phyloP scores from a whole-genome alignment of 2,888 invertebrate genomes.

The Cosmopolites sordidus region DNA sequence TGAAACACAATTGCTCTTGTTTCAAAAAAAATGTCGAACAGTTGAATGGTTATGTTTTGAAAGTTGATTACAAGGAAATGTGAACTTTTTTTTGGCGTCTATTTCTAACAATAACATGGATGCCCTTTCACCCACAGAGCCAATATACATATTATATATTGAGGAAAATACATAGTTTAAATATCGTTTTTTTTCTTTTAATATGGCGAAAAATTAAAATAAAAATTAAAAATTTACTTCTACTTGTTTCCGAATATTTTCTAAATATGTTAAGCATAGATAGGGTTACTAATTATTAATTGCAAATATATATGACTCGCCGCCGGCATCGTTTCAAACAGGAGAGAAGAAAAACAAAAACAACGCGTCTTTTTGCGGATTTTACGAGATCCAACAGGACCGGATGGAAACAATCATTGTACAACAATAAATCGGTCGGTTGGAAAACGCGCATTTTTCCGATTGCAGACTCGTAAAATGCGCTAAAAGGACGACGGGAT shows the following conservation, averaged over 20 bases:
- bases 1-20: slow-evolving; percentile 27
- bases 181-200: slow-evolving; percentile 27
- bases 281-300: neutral
- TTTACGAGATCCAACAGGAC: no score
- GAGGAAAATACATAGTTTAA: slow-evolving; percentile 42
- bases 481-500: no score
- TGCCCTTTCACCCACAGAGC: slow-evolving; percentile 47
- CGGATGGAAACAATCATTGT: no score
- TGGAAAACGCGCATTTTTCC: no score
- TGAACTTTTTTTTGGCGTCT: slow-evolving; percentile 27
- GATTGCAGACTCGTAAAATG: no score
- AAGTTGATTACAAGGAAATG: slow-evolving; percentile 35
- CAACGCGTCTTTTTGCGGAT: no score
- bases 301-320: neutral
- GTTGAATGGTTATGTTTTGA: slow-evolving; percentile 41
- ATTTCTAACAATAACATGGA: slow-evolving; percentile 38
- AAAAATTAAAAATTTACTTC: slow-evolving; percentile 1
- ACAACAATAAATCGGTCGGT: no score
- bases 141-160: slow-evolving; percentile 40
- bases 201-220: slow-evolving; percentile 27
- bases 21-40: slow-evolving; percentile 37
- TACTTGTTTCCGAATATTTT: slow-evolving; percentile 29
- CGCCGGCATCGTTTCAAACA: no score
- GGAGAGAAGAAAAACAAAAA: no score
- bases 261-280: slow-evolving; percentile 37